These are phyloP conservation scores for Physeter macrocephalus DNA, from an alignment of 2,113 vertebrate genomes.

Conservation along the genomic window DNA sequence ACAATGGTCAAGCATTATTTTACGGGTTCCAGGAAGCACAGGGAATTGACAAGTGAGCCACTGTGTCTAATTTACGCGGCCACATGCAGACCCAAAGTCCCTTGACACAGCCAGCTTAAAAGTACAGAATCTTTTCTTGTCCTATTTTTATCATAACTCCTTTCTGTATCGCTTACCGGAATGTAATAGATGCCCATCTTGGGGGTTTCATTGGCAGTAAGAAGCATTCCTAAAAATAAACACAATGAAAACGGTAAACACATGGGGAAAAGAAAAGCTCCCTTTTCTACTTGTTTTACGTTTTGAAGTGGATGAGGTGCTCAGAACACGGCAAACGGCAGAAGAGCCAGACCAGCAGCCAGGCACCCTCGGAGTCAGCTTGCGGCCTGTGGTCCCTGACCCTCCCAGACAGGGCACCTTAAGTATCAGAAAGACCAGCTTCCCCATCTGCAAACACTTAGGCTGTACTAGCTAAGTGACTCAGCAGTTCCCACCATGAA, in stretches of 20 bases:
- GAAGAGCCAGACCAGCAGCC: neutral
- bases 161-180: conserved; percentile 86
- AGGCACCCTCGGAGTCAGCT: rapidly evolving
- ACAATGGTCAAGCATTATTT: neutral
- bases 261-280: neutral
- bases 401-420: rapidly evolving
- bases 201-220: conserved; percentile 96
- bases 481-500: neutral
- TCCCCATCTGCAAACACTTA: neutral
- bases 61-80: neutral
- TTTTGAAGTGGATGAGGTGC: neutral
- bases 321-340: rapidly evolving
- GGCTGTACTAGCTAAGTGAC: neutral
- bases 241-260: conserved; percentile 48
- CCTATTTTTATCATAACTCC: neutral
- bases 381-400: neutral
- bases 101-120: neutral
- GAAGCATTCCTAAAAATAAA: conserved; percentile 91
- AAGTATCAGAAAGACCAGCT: rapidly evolving
- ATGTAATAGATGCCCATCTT: conserved; percentile 99
- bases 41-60: neutral
- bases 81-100: neutral
- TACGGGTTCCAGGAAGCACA: neutral
- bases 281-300: neutral
- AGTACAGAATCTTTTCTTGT: neutral